phyloP scores from a whole-genome alignment of 2,113 vertebrate genomes.

The Vidua macroura region DNA sequence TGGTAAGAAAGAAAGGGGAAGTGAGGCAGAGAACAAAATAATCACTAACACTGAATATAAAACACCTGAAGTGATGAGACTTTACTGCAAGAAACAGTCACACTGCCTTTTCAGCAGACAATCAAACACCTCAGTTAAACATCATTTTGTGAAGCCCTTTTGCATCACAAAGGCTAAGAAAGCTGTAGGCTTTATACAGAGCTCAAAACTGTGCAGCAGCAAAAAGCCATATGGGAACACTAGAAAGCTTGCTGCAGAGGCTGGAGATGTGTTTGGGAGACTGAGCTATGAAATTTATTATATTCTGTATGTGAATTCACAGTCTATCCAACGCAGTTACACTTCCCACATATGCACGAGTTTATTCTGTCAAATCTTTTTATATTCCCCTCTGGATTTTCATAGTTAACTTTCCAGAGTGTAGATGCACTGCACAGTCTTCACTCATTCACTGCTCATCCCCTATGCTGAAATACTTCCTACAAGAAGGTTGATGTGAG shows the following conservation, averaged over 20 bases:
- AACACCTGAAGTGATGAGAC: not conserved
- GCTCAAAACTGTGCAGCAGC: conserved; percentile 37
- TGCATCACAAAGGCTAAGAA: conserved; percentile 42
- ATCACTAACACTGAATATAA: not conserved
- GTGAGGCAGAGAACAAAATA: conserved; percentile 8
- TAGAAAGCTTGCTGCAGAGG: conserved; percentile 25
- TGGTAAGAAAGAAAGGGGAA: conserved; percentile 37
- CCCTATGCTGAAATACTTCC: not conserved
- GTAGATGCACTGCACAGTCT: not conserved
- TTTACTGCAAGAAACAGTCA: conserved; percentile 7
- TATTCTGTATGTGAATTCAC: conserved; percentile 9
- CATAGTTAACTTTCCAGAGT: conserved; percentile 14
- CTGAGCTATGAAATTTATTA: not conserved
- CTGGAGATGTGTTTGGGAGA: conserved; percentile 17
- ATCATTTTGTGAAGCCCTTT: conserved; percentile 23
- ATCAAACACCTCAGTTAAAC: conserved; percentile 19
- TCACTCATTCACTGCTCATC: not conserved
- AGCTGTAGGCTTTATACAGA: conserved; percentile 20
- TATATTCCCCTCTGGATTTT: not conserved
- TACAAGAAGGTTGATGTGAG: not conserved
- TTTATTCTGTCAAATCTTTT: conserved; percentile 38
- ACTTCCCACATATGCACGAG: conserved; percentile 30
- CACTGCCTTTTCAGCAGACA: conserved; percentile 11
- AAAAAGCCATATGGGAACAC: conserved; percentile 33
- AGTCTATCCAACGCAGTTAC: conserved; percentile 36